Percentiles rank a stretch among this genome's conserved stretches.
These are phyloP conservation scores for Empis livida DNA, from an alignment of 2,888 invertebrate genomes.

Conservation along the genomic window DNA sequence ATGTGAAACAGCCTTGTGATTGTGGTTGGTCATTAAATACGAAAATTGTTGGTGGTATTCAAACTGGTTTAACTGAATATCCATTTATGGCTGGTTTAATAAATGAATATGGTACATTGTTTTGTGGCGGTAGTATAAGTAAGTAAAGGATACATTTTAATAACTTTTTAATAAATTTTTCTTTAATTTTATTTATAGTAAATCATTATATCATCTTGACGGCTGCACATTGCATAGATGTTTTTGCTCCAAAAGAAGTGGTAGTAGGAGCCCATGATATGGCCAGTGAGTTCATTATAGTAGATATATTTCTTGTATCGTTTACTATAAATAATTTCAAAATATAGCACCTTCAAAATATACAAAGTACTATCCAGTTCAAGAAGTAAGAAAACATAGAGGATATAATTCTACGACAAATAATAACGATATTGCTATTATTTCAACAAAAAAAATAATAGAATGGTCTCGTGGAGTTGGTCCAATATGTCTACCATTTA, in stretches of 20 bases:
- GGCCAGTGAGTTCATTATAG: constrained; percentile 24
- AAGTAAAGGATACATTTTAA: no score
- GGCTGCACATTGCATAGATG: constrained; percentile 40
- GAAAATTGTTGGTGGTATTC: constrained; percentile 42
- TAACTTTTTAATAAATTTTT: no score
- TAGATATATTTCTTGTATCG: not conserved
- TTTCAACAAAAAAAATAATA: constrained; percentile 30
- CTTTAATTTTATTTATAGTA: constrained; percentile 17
- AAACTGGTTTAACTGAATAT: constrained; percentile 43
- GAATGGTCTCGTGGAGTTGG: constrained; percentile 36
- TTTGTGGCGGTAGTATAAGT: constrained; percentile 40
- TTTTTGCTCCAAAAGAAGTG: constrained; percentile 19
- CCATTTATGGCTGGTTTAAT: constrained; percentile 44
- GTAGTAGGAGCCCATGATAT: constrained; percentile 42
- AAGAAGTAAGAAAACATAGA: constrained; percentile 29
- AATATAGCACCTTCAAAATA: not conserved
- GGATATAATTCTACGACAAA: constrained; percentile 4
- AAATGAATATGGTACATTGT: constrained; percentile 24
- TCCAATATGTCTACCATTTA: constrained; percentile 40
- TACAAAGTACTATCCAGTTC: not conserved
- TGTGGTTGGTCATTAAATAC: constrained; percentile 31
- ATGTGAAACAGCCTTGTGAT: constrained; percentile 20
- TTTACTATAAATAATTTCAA: not conserved
- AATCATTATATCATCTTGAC: constrained; percentile 36
- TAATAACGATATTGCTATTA: constrained; percentile 38